Percentiles rank a stretch among this genome's conserved stretches.
Evolutionary conservation across 1,140 invertebrate species (phyloP).

Genomic region (Mizuhopecten yessoensis): DNA sequence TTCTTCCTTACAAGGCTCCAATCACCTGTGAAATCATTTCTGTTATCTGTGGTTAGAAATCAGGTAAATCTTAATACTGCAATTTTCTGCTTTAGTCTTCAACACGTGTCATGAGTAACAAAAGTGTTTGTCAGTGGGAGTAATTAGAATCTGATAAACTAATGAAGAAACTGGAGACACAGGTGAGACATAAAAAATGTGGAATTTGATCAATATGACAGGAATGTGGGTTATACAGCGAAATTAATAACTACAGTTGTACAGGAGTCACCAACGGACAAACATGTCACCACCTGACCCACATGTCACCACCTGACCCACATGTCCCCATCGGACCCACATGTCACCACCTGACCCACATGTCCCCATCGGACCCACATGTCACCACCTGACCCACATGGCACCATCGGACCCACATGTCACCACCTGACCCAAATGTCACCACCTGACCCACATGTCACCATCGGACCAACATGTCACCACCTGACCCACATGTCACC

Average conservation of each 20-base stretch:
- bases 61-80: background rate
- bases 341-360: no score
- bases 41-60: conserved; percentile 17
- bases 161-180: background rate
- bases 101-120: background rate
- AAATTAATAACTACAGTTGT: background rate
- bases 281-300: background rate
- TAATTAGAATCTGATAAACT: background rate
- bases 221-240: background rate
- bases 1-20: background rate
- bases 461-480: no score
- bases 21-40: background rate
- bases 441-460: no score
- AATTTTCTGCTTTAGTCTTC: background rate
- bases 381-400: no score
- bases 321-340: no score
- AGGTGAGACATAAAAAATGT: background rate
- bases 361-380: no score
- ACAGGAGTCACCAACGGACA: background rate
- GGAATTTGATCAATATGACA: background rate
- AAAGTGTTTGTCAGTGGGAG: background rate
- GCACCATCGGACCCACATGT: no score
- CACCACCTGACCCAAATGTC: no score
- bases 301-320: no score
- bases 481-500: no score